Evolutionary conservation across 1,140 invertebrate genomes (phyloP).

Genomic region (Drosophila carrolli): DNA sequence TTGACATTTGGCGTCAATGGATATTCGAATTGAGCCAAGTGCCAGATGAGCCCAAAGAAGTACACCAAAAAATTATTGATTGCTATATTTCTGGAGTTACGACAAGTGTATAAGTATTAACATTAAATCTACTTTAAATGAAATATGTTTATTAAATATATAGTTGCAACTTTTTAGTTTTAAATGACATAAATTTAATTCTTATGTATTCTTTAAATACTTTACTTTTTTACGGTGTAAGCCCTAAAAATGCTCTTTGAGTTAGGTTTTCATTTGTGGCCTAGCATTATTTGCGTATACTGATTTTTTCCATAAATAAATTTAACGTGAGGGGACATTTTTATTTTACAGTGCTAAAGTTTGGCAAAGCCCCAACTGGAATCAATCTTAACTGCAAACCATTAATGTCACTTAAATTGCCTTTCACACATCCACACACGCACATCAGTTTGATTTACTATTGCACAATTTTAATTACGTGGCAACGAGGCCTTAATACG

Average conservation of each 20-base stretch:
- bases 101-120: too few species aligned
- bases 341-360: not conserved
- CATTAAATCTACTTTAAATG: too few species aligned
- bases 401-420: constrained; percentile 38
- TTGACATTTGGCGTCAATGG: constrained; percentile 56
- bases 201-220: too few species aligned
- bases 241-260: too few species aligned
- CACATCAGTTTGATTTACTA: constrained; percentile 59
- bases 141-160: too few species aligned
- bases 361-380: not conserved
- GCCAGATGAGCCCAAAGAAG: constrained; percentile 21
- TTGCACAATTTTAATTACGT: constrained; percentile 71
- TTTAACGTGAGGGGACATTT: too few species aligned
- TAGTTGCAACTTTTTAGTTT: too few species aligned
- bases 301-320: not conserved
- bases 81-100: too few species aligned
- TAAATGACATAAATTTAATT: too few species aligned
- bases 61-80: not conserved
- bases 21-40: constrained; percentile 22
- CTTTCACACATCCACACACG: constrained; percentile 17
- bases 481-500: constrained; percentile 62
- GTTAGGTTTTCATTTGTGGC: not conserved
- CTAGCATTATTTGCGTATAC: not conserved
- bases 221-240: too few species aligned
- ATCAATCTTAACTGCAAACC: constrained; percentile 32